Conservation (phyloP, 35 echinoderm and acorn worm genomes). For the Eucidaris tribuloides region DNA sequence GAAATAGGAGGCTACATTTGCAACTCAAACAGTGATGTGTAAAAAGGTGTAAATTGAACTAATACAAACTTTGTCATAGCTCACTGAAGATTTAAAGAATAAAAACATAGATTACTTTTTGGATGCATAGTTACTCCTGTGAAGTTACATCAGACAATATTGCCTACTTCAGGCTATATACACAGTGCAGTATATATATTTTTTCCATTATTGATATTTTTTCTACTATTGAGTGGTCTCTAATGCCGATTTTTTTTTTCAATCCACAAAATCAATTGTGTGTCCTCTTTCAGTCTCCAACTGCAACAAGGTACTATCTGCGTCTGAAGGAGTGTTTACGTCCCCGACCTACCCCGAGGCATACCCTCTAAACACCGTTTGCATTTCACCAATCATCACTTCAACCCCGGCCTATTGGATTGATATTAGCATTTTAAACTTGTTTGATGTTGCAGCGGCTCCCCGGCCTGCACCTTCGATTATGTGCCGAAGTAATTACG, state of each 20-base stretch:
- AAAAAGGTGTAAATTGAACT: no score
- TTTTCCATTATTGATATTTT: no score
- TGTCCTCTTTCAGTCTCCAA: neutral
- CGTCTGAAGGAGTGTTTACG: neutral
- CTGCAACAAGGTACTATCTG: neutral
- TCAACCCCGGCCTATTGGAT: neutral
- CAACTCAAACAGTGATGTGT: no score
- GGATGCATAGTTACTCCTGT: no score
- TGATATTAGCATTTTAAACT: neutral
- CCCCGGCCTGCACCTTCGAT: neutral
- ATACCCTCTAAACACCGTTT: neutral
- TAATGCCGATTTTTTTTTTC: neutral
- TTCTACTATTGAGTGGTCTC: neutral
- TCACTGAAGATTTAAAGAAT: no score
- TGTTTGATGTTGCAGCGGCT: neutral
- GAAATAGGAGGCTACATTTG: no score
- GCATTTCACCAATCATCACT: neutral
- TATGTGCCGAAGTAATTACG: slow-evolving; percentile 4
- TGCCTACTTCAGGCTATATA: no score
- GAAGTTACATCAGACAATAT: no score
- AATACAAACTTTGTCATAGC: no score
- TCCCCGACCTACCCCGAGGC: neutral
- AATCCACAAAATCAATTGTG: neutral
- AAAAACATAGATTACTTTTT: no score
- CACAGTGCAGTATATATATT: no score